phyloP scores from a whole-genome alignment of 1,140 invertebrate species.

The Drosophila trapezifrons region DNA sequence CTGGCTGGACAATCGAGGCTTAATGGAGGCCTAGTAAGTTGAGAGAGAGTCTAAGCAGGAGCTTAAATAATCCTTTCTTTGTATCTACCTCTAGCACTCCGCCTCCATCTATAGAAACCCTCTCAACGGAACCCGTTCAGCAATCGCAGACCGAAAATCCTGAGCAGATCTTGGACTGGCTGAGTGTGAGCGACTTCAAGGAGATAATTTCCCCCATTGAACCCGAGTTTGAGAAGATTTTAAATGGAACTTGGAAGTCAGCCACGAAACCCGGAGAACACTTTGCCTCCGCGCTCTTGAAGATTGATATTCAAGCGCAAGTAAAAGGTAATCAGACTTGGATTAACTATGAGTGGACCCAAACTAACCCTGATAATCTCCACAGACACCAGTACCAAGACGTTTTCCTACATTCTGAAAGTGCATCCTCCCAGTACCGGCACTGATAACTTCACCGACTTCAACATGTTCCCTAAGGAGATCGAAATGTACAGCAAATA shows the following conservation, averaged over 20 bases:
- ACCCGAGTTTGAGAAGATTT: constrained; percentile 48
- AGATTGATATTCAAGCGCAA: constrained; percentile 38
- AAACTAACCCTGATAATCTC: neutral
- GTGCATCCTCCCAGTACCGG: neutral
- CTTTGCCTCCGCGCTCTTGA: constrained; percentile 31
- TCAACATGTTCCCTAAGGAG: constrained; percentile 54
- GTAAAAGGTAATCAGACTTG: constrained; percentile 30
- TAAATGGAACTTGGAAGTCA: constrained; percentile 15
- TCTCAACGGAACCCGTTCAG: neutral
- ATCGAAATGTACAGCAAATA: constrained; percentile 39
- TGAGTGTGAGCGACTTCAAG: constrained; percentile 36
- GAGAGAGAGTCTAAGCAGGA: accelerated
- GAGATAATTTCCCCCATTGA: constrained; percentile 36
- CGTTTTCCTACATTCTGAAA: constrained; percentile 49
- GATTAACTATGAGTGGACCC: neutral
- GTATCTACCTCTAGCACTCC: neutral
- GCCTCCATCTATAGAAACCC: neutral
- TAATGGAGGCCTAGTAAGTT: constrained; percentile 61
- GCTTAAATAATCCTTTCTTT: neutral
- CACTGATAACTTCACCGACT: constrained; percentile 11
- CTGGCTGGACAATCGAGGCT: constrained; percentile 75
- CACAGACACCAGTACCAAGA: constrained; percentile 34
- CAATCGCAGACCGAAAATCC: neutral
- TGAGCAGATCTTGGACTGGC: constrained; percentile 28
- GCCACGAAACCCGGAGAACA: constrained; percentile 57